Evolutionary conservation across 2,797 vertebrate genomes (phyloP).

Genomic region (Chrysocyon brachyurus): DNA sequence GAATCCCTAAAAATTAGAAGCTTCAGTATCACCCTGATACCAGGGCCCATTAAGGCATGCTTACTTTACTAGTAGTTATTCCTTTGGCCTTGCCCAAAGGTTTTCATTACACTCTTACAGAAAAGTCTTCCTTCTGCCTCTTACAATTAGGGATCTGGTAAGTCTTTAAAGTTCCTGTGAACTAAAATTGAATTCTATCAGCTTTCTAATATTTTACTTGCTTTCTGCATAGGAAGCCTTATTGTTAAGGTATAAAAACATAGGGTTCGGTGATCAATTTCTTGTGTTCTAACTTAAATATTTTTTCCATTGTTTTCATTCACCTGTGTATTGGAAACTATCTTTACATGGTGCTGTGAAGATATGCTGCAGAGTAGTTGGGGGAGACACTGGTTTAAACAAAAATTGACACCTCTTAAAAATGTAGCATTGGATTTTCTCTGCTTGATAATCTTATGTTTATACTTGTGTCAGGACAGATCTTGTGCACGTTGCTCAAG

Average conservation of each 20-base stretch:
- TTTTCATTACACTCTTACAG: not conserved
- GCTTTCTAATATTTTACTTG: constrained; percentile 2
- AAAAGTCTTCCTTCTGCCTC: not conserved
- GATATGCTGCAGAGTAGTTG: not conserved
- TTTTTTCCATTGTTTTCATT: constrained; percentile 2
- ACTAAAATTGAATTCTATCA: not conserved
- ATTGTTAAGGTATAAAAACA: not conserved
- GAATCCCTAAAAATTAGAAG: not conserved
- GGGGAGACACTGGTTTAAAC: not conserved
- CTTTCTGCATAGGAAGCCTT: not conserved
- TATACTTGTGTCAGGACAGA: not conserved
- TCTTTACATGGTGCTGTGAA: not conserved
- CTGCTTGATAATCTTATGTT: not conserved
- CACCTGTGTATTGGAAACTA: not conserved
- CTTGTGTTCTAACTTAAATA: not conserved
- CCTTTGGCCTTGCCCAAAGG: not conserved
- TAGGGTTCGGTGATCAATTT: not conserved
- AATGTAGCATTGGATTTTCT: not conserved
- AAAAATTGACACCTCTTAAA: not conserved
- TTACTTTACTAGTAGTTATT: not conserved
- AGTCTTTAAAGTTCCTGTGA: not conserved
- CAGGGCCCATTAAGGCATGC: not conserved
- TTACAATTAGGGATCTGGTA: not conserved
- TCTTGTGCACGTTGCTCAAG: not conserved
- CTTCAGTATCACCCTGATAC: not conserved